Base-by-base conservation (phyloP, 2,888 invertebrate genomes). In the Beris chalybata region DNA sequence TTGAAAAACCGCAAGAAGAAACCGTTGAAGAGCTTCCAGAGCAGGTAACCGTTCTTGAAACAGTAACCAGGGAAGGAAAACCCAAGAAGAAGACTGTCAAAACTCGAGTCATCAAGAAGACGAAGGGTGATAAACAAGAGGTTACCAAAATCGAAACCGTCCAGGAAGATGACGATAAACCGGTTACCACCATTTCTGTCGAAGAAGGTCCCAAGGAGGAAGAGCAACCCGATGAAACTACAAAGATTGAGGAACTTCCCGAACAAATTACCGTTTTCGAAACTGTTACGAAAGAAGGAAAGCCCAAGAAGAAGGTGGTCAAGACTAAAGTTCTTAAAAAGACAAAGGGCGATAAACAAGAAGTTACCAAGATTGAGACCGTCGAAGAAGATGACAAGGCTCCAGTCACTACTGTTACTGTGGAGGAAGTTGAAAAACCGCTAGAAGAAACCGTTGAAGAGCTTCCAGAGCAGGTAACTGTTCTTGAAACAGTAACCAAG, bases 401-500 rank as follows among this genome's bases (percentile, higher is more conserved):
- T 15, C 79, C 79, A 5, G 71, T 77, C 55, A 76, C 75, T 6
- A 75, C 74, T 5, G 72, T 73, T 0, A 78, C 77, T 52, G 50
- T 61, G 15, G 67, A 67, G 48, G 69, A 70, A 55, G 61, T 70
- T 11, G 65, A 76, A 77, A 2, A 78, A 78, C 65, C 74, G 30
- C 64, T 66, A 6, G 64, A 22, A 54, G 65, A 48, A 0, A 66
- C 69, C 54, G 53, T 66, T 11, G 13, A 67, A 45, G 70, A 72
- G 69, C 56, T 70, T 32, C 66, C 72, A 12, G 68, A 70, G 29
- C 64, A 69, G 58, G 70, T 80, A 0, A 77, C 79, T 43, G 74
- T 83, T 1, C 77, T 80, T 2, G 83, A 83, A 13, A 73, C 67
- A 3, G 73, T 83, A 2, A 78, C 65, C 0, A 74, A 77, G 12